These are phyloP conservation scores for Apis dorsata DNA, from an alignment of 1,140 invertebrate species.

Conservation along the genomic window DNA sequence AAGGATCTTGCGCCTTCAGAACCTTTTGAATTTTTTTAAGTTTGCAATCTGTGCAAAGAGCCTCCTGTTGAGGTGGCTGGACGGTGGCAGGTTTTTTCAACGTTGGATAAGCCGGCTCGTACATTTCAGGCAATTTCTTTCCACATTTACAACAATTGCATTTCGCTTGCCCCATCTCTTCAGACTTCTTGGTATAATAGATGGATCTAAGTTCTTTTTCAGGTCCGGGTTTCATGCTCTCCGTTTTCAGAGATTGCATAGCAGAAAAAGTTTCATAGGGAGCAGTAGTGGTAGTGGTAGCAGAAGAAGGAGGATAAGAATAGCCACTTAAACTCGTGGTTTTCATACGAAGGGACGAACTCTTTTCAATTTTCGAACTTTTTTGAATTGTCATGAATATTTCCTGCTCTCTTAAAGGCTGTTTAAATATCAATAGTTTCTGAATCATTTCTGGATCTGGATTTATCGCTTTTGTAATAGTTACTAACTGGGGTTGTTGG, in stretches of 20 bases:
- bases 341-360: slow-evolving; percentile 11
- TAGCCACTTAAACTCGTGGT: not conserved
- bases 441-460: slow-evolving; percentile 13
- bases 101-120: not conserved
- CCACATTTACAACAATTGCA: slow-evolving; percentile 58
- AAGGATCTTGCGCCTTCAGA: not conserved
- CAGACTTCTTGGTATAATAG: slow-evolving; percentile 22
- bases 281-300: too few relatives aligned
- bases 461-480: slow-evolving; percentile 4
- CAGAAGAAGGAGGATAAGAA: not conserved
- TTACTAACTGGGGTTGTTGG: slow-evolving; percentile 7
- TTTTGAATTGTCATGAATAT: not conserved
- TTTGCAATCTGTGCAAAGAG: slow-evolving; percentile 40
- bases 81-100: not conserved
- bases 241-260: not conserved
- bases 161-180: not conserved
- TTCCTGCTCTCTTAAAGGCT: slow-evolving; percentile 18
- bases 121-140: not conserved
- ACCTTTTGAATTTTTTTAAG: not conserved
- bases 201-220: slow-evolving; percentile 49
- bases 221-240: not conserved
- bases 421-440: slow-evolving; percentile 6
- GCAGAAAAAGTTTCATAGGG: not conserved
- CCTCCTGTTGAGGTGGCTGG: not conserved
- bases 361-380: slow-evolving; percentile 24